Evolutionary conservation across 2,797 vertebrate species (phyloP), one percentile per base, ranked within the genome.

Genomic region (Odontamblyopus lacepedii): DNA sequence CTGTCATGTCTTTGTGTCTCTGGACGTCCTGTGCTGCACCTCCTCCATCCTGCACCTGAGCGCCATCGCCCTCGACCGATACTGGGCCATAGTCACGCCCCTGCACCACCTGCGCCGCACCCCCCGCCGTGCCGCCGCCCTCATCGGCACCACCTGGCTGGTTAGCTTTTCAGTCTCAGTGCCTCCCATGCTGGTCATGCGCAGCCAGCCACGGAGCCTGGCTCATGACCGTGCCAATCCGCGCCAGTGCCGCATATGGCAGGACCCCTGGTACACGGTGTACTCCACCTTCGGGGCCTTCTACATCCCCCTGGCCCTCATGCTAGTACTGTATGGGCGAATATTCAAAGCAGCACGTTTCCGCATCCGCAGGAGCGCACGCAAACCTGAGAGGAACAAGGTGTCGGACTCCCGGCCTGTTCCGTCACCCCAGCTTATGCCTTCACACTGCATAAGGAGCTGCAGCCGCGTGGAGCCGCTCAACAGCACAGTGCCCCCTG

Each of bases 11-110:
- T 97, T 96, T 96, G 89, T 97, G 6, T 96, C 96, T 5, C 73
- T 96, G 0, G 96, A 97, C 84, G 96, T 97, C 95, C 96, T 95
- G 70, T 97, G 95, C 79, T 97, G 96, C 87, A 97, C 96, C 0
- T 96, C 96, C 74, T 97, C 96, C 9, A 97, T 97, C 83, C 93
- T 97, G 70, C 96, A 97, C 32, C 91, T 97, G 75, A 96, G 96
- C 0, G 95, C 95, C 67, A 97, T 97, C 55, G 96, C 96, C 0
- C 87, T 97, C 77, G 96, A 97, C 84, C 93, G 96, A 66, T 97
- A 97, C 88, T 97, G 96, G 96, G 96, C 96, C 65, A 96, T 97
- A 86, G 97, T 95, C 5, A 94, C 96, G 0, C 96, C 96, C 1
- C 92, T 97, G 0, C 94, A 96, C 62, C 97, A 96, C 0, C 92